Percentiles rank a stretch among this genome's conserved stretches.
phyloP scores from a whole-genome alignment of 2,888 invertebrate genomes.

The Drosophila subsilvestris region DNA sequence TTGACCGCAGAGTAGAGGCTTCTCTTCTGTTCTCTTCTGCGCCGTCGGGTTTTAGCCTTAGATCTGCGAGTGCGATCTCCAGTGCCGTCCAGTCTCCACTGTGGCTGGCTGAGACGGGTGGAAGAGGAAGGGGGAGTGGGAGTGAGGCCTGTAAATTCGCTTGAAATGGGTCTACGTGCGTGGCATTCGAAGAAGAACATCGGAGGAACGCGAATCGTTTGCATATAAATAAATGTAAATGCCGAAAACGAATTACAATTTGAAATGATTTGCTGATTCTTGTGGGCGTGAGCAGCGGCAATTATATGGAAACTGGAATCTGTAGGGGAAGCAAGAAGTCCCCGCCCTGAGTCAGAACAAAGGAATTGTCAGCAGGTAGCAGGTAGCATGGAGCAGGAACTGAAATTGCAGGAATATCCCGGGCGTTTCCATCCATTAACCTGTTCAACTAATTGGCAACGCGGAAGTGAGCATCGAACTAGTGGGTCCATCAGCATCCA shows the following conservation, averaged over 20 bases:
- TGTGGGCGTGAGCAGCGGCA: background rate
- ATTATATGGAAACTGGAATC: background rate
- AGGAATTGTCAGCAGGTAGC: slow-evolving; percentile 6
- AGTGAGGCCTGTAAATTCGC: slow-evolving; percentile 60
- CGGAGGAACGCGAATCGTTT: slow-evolving; percentile 32
- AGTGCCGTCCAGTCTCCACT: slow-evolving; percentile 2
- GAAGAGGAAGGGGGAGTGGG: slow-evolving; percentile 17
- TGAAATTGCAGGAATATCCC: slow-evolving; percentile 31
- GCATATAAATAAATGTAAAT: slow-evolving; percentile 22
- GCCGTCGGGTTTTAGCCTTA: slow-evolving; percentile 41
- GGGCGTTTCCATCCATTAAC: slow-evolving; percentile 47
- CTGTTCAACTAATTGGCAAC: slow-evolving; percentile 55
- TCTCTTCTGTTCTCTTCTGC: background rate
- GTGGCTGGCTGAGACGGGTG: background rate
- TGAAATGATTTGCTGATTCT: slow-evolving; percentile 20
- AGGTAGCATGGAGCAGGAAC: slow-evolving; percentile 39
- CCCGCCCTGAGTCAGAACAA: slow-evolving; percentile 9
- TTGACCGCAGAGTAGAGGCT: slow-evolving; percentile 46
- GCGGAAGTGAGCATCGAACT: slow-evolving; percentile 59
- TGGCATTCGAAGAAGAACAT: slow-evolving; percentile 59
- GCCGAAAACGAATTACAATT: slow-evolving; percentile 62
- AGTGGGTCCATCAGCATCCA: slow-evolving; percentile 8
- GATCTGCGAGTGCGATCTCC: slow-evolving; percentile 46
- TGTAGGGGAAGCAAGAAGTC: background rate
- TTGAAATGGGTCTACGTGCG: slow-evolving; percentile 70